Evolutionary conservation across 2,113 vertebrate species (phyloP).

Genomic region (Pogonocichla stellata): DNA sequence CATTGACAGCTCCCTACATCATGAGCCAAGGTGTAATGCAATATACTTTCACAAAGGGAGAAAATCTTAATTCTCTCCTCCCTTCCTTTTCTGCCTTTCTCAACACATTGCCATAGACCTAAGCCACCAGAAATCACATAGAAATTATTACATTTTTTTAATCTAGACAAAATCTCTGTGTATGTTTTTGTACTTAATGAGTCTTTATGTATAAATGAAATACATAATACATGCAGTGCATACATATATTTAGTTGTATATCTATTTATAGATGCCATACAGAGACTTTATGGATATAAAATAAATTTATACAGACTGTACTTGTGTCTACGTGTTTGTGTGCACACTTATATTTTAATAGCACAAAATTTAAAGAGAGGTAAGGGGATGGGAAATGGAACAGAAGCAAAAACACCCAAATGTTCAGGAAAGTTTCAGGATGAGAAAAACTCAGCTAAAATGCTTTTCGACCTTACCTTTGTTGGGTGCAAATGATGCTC

Average conservation of each 20-base stretch:
- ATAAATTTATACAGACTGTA: background rate
- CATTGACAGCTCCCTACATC: background rate
- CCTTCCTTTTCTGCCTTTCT: background rate
- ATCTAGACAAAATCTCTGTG: background rate
- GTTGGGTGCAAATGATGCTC: background rate
- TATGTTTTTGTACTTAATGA: background rate
- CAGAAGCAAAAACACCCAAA: background rate
- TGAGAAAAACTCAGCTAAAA: background rate
- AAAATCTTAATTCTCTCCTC: background rate
- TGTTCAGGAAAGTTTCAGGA: background rate
- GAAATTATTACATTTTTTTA: rapidly evolving
- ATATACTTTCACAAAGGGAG: background rate
- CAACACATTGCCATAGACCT: background rate
- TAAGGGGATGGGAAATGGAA: background rate
- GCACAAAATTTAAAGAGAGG: background rate
- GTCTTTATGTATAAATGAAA: background rate
- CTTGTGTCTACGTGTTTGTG: rapidly evolving
- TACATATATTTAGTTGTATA: background rate
- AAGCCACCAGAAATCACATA: background rate
- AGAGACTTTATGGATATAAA: background rate
- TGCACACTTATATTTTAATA: background rate
- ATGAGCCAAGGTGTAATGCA: background rate
- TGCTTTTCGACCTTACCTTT: background rate
- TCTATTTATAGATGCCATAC: background rate
- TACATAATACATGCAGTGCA: background rate